A percentile compares a stretch with the other conserved stretches of the same genome.
Conservation (phyloP, 2,797 vertebrate genomes). For the Aeoliscus strigatus region DNA sequence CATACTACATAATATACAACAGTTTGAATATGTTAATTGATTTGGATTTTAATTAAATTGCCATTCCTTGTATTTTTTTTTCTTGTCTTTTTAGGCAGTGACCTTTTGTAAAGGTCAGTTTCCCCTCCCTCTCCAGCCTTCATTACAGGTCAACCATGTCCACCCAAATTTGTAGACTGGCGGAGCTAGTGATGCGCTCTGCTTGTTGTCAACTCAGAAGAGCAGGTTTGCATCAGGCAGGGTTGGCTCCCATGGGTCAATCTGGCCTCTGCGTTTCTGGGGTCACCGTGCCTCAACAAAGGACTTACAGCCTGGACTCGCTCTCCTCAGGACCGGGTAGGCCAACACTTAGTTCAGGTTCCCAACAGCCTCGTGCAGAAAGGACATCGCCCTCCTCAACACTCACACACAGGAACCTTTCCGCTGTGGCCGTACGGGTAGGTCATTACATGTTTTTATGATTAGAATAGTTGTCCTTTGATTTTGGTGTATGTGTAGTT, state of each 20-base stretch:
- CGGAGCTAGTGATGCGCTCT: slow-evolving; percentile 48
- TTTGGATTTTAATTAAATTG: not conserved
- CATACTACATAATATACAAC: too few relatives aligned
- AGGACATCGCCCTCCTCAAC: slow-evolving; percentile 43
- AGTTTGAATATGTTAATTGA: too few relatives aligned
- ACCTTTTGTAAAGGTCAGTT: slow-evolving; percentile 9
- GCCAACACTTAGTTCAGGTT: slow-evolving; percentile 16
- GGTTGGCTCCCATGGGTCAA: slow-evolving; percentile 10
- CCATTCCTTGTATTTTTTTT: not conserved
- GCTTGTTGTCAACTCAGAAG: slow-evolving; percentile 39
- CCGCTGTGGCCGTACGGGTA: slow-evolving; percentile 64
- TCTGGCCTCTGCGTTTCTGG: slow-evolving; percentile 10
- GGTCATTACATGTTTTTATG: not conserved
- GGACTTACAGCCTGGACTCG: slow-evolving; percentile 64
- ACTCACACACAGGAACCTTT: slow-evolving; percentile 70
- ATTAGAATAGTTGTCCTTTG: too few relatives aligned
- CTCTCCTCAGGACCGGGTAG: slow-evolving; percentile 46
- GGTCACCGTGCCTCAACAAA: slow-evolving; percentile 32
- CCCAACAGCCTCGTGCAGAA: slow-evolving; percentile 46
- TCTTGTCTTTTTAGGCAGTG: not conserved
- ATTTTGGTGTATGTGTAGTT: too few relatives aligned
- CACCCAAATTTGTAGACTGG: slow-evolving; percentile 37
- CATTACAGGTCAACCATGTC: slow-evolving; percentile 49
- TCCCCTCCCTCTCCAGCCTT: not conserved
- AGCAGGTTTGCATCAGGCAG: slow-evolving; percentile 15